Conservation (phyloP, 2,888 invertebrate genomes). For the Stegophylla sp. region DNA sequence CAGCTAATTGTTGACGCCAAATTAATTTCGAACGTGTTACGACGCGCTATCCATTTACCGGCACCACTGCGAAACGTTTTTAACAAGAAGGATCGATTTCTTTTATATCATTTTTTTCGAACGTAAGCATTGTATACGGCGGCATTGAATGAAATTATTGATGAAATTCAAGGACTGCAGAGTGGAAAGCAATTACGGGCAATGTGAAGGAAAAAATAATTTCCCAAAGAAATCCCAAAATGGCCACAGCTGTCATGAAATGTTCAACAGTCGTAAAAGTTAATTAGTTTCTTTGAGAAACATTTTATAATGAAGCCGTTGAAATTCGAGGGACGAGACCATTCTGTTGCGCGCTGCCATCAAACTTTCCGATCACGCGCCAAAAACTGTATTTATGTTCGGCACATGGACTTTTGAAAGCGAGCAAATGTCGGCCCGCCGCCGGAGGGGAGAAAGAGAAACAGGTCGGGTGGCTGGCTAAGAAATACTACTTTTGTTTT, state of each 20-base stretch:
- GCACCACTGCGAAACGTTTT: background rate
- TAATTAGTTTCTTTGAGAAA: slow-evolving; percentile 58
- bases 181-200: slow-evolving; percentile 45
- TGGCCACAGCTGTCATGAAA: slow-evolving; percentile 58
- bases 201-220: slow-evolving; percentile 39
- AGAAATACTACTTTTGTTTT: slow-evolving; percentile 50
- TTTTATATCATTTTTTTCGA: background rate
- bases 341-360: slow-evolving; percentile 47
- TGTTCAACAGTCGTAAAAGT: slow-evolving; percentile 58
- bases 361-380: slow-evolving; percentile 59
- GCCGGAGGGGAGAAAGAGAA: slow-evolving; percentile 16
- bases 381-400: slow-evolving; percentile 58
- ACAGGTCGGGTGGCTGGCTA: slow-evolving; percentile 38
- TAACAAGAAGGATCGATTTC: background rate
- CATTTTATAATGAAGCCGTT: slow-evolving; percentile 59
- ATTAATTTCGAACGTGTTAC: too few species aligned
- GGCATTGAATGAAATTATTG: slow-evolving; percentile 18
- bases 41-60: too few species aligned
- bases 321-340: slow-evolving; percentile 58
- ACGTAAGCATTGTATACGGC: slow-evolving; percentile 9
- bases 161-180: background rate
- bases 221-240: slow-evolving; percentile 51
- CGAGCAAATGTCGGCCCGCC: too few species aligned
- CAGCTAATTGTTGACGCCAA: too few species aligned
- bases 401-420: slow-evolving; percentile 53